These are phyloP conservation scores for Azorinus chamasolen DNA, from an alignment of 2,888 invertebrate genomes.

Conservation along the genomic window DNA sequence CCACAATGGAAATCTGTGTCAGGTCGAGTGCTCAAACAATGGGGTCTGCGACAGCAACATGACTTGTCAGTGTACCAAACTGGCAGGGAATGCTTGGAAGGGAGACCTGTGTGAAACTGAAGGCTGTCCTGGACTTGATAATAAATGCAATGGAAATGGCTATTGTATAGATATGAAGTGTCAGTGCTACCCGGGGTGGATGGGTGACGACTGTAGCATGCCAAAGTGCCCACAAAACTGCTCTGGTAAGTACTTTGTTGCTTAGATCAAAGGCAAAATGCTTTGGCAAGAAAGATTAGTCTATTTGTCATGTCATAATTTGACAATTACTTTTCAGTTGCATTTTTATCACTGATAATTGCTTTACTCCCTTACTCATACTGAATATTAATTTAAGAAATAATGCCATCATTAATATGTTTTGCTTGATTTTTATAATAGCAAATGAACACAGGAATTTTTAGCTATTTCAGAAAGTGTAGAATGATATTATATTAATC, in stretches of 20 bases:
- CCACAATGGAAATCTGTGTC: constrained; percentile 73
- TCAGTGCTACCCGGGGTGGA: constrained; percentile 73
- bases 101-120: constrained; percentile 71
- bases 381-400: too few relatives aligned
- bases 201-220: constrained; percentile 66
- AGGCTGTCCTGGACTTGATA: constrained; percentile 65
- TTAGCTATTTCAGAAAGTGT: too few relatives aligned
- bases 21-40: constrained; percentile 73
- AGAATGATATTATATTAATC: too few relatives aligned
- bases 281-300: too few relatives aligned
- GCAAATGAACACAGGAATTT: too few relatives aligned
- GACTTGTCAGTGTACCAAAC: constrained; percentile 23
- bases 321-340: too few relatives aligned
- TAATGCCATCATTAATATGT: too few relatives aligned
- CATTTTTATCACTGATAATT: too few relatives aligned
- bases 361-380: too few relatives aligned
- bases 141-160: constrained; percentile 50
- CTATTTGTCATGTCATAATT: too few relatives aligned
- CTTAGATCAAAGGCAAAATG: too few relatives aligned
- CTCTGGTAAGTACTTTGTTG: constrained; percentile 23
- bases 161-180: constrained; percentile 70
- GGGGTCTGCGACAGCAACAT: constrained; percentile 48
- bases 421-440: too few relatives aligned
- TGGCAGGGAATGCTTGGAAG: constrained; percentile 61
- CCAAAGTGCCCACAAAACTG: constrained; percentile 70